Percentiles rank a stretch among this genome's conserved stretches.
These are phyloP conservation scores for Scaptodrosophila lebanonensis DNA, from an alignment of 1,140 invertebrate species.

Conservation along the genomic window DNA sequence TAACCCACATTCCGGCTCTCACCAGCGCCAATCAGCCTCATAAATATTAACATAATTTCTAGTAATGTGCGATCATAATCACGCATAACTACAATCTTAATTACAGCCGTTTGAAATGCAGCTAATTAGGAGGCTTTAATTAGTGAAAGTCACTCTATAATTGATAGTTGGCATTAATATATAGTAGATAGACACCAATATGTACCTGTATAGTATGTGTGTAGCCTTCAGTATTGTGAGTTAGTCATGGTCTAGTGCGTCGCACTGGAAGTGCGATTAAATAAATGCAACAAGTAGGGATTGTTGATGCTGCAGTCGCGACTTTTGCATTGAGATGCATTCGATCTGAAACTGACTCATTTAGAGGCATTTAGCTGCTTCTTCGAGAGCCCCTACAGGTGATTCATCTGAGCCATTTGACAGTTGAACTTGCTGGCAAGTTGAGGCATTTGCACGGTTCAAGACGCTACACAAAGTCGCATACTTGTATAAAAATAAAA, in stretches of 20 bases:
- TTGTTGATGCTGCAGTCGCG: too few species aligned
- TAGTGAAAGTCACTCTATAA: slow-evolving; percentile 32
- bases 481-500: slow-evolving; percentile 4
- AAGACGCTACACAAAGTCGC: slow-evolving; percentile 8
- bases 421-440: slow-evolving; percentile 24
- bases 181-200: too few species aligned
- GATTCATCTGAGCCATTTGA: slow-evolving; percentile 29
- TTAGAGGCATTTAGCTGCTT: slow-evolving; percentile 22
- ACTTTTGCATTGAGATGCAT: too few species aligned
- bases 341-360: too few species aligned
- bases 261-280: too few species aligned
- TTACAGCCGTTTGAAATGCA: slow-evolving; percentile 20
- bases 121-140: slow-evolving; percentile 21
- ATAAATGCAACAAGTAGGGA: too few species aligned
- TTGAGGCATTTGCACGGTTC: slow-evolving; percentile 9
- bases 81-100: slow-evolving; percentile 1
- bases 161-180: too few species aligned
- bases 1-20: too few species aligned
- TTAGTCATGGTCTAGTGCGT: too few species aligned
- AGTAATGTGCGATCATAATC: slow-evolving; percentile 8
- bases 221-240: too few species aligned
- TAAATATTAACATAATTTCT: slow-evolving; percentile 3
- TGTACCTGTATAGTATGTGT: too few species aligned
- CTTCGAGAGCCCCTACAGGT: slow-evolving; percentile 32
- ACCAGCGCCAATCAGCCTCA: too few species aligned